Base-by-base conservation (phyloP, 2,113 vertebrate genomes). In the Mungos mungo region DNA sequence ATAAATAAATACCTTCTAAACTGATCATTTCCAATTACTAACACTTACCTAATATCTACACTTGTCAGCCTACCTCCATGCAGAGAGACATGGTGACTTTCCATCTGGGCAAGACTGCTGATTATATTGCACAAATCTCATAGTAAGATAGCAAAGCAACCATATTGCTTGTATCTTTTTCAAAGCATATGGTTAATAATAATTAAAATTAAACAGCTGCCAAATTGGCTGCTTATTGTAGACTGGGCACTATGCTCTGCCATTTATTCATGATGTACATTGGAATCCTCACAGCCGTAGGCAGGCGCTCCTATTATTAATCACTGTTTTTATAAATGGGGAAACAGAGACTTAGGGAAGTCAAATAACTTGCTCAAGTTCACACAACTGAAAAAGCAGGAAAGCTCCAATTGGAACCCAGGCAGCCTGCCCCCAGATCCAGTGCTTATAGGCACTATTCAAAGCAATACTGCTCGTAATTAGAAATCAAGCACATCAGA, bases 71-170 rank as follows among this genome's bases (percentile, higher is more conserved):
- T 93, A 35, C 91, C 85, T 95, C 82, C 68, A 88, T 97, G 89
- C 89, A 95, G 86, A 94, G 96, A 89, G 77, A 54, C 93, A 85
- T n/a, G 2, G 85, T 92, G 91, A 90, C 72, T 97, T 97, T 97
- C 93, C 93, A 95, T 95, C 86, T 98, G 95, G 95, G 74, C 86
- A 97, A 93, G 82, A 97, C 88, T 94, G 84, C 93, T 97, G 96
- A 96, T 96, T 90, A 93, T 76, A 72, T 95, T 98, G 98, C 95
- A 97, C 93, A 96, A 50, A 96, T 95, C 97, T 97, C 86, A 92
- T 95, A 95, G 95, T 93, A 93, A 98, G 88, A 95, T 97, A 85
- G 95, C 89, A 96, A 89, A 97, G 95, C 68, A 95, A 41, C 88
- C 96, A 89, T 89, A 91, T 97, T 97, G 92, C 66, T 93, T 72